These are phyloP conservation scores for Campaea margaritaria DNA, from an alignment of 2,888 invertebrate genomes.

Conservation along the genomic window DNA sequence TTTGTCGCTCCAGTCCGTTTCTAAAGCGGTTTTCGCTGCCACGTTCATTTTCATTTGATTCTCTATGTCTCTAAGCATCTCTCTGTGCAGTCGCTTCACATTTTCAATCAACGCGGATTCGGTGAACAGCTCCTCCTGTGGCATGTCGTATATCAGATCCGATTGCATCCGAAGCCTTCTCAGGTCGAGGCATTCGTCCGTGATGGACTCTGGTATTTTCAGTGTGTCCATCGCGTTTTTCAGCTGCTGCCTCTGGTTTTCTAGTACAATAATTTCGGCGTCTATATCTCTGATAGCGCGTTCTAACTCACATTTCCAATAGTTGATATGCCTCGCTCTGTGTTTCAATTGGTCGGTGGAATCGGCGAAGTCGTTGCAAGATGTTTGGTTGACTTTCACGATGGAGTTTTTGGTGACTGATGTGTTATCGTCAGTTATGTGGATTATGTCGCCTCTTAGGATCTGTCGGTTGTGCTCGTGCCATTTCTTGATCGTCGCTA, in stretches of 20 bases:
- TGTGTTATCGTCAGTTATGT: slow-evolving; percentile 72
- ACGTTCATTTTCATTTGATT: slow-evolving; percentile 89
- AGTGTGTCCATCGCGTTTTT: slow-evolving; percentile 74
- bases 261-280: slow-evolving; percentile 68
- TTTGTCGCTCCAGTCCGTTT: slow-evolving; percentile 96
- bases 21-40: slow-evolving; percentile 91
- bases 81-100: slow-evolving; percentile 86
- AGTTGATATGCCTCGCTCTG: slow-evolving; percentile 74
- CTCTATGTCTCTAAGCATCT: slow-evolving; percentile 88
- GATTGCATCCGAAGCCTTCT: slow-evolving; percentile 89
- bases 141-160: slow-evolving; percentile 90
- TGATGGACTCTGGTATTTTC: slow-evolving; percentile 73
- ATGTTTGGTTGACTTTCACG: slow-evolving; percentile 76
- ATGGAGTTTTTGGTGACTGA: slow-evolving; percentile 77
- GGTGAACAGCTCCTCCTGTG: slow-evolving; percentile 90
- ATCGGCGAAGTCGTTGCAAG: slow-evolving; percentile 71
- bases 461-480: slow-evolving; percentile 70
- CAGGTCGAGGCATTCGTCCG: slow-evolving; percentile 89
- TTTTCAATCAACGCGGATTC: slow-evolving; percentile 90
- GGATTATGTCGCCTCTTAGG: slow-evolving; percentile 74
- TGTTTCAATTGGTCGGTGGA: slow-evolving; percentile 75
- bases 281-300: slow-evolving; percentile 76
- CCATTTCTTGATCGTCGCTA: slow-evolving; percentile 70
- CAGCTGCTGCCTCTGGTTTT: slow-evolving; percentile 74
- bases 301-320: slow-evolving; percentile 77